phyloP scores from a whole-genome alignment of 2,888 invertebrate species.

The Aphodius sticticus region DNA sequence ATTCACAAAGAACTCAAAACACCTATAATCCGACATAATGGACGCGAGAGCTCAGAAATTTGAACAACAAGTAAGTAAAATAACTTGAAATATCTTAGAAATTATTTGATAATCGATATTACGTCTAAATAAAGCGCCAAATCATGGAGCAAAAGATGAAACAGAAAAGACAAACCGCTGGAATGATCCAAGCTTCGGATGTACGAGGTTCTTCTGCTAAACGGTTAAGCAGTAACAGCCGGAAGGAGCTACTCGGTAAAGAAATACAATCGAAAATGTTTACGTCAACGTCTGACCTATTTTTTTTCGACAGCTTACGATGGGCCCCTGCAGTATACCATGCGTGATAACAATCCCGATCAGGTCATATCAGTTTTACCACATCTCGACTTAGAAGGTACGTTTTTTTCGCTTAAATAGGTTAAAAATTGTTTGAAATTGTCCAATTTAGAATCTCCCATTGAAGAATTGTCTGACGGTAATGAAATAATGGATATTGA shows the following conservation, averaged over 20 bases:
- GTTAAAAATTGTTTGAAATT: background rate
- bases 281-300: conserved; percentile 6
- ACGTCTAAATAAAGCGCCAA: conserved; percentile 69
- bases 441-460: conserved; percentile 34
- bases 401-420: conserved; percentile 16
- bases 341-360: conserved; percentile 81
- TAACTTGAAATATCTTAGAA: conserved; percentile 41
- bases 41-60: conserved; percentile 78
- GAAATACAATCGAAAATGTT: conserved; percentile 39
- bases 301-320: conserved; percentile 72
- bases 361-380: conserved; percentile 67
- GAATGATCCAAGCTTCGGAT: conserved; percentile 89
- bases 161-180: conserved; percentile 83
- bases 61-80: conserved; percentile 81
- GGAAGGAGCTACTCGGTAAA: conserved; percentile 75
- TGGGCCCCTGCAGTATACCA: conserved; percentile 86
- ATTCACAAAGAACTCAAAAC: conserved; percentile 14
- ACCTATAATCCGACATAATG: conserved; percentile 46
- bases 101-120: conserved; percentile 48
- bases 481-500: conserved; percentile 61
- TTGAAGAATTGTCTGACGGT: conserved; percentile 43
- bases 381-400: conserved; percentile 53
- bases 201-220: conserved; percentile 73
- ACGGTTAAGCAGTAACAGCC: conserved; percentile 53
- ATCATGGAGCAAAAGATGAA: conserved; percentile 89